A percentile compares a stretch with the other conserved stretches of the same genome.
These are phyloP conservation scores for Phaethon lepturus DNA, from an alignment of 2,113 vertebrate genomes.

Conservation along the genomic window DNA sequence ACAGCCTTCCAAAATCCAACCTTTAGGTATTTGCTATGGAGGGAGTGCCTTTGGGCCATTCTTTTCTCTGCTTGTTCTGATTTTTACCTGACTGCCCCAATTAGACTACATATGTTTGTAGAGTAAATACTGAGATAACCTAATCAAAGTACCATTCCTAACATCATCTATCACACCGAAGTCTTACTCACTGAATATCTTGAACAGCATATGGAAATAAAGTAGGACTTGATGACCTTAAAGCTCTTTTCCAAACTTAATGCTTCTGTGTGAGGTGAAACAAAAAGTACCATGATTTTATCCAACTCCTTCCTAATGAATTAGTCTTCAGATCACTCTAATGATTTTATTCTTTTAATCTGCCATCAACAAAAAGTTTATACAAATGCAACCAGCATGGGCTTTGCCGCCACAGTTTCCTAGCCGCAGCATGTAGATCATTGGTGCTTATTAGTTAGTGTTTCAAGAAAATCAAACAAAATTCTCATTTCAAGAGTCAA, in stretches of 20 bases:
- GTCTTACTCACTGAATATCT: background rate
- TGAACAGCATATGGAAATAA: background rate
- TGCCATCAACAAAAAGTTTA: constrained; percentile 19
- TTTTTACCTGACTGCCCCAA: background rate
- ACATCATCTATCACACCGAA: background rate
- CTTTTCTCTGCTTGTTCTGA: background rate
- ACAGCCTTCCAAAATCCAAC: background rate
- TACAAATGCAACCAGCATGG: background rate
- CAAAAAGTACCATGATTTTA: background rate
- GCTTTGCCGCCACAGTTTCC: background rate
- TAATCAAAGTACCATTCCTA: background rate
- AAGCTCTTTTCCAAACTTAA: no score
- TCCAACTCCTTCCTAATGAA: constrained; percentile 20
- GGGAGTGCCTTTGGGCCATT: background rate
- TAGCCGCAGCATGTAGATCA: background rate
- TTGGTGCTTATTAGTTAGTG: background rate
- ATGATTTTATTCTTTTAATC: constrained; percentile 22
- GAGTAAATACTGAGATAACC: constrained; percentile 11
- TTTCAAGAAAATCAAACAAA: background rate
- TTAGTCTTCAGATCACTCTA: constrained; percentile 6
- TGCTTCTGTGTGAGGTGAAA: background rate
- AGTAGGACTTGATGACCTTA: background rate
- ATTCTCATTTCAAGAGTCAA: background rate
- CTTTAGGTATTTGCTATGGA: background rate
- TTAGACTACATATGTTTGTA: background rate